Percentiles rank a stretch among this genome's conserved stretches.
Conservation (phyloP, 1,140 invertebrate genomes). For the Bombus difficillimus region DNA sequence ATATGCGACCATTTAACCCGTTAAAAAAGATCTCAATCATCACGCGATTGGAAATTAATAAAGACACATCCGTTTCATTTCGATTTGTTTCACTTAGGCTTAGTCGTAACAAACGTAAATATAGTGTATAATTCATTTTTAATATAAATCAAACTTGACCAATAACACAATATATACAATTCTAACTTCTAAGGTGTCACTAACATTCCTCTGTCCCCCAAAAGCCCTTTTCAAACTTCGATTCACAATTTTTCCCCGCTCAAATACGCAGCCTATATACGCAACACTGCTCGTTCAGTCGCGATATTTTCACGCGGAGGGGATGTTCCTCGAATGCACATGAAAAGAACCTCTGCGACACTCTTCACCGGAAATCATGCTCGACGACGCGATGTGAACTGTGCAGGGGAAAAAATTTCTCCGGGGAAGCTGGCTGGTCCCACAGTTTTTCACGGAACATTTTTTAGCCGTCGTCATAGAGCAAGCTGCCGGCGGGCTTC, state of each 20-base stretch:
- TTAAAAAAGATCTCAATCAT: too few relatives aligned
- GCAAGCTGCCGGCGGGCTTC: slow-evolving; percentile 36
- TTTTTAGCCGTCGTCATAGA: slow-evolving; percentile 56
- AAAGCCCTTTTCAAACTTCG: neutral
- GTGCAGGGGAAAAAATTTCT: slow-evolving; percentile 32
- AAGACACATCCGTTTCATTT: too few relatives aligned
- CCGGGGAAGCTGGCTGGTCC: slow-evolving; percentile 9
- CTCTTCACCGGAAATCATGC: neutral
- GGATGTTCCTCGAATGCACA: neutral
- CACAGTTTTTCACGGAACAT: slow-evolving; percentile 27
- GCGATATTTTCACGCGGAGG: neutral
- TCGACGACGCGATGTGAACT: neutral
- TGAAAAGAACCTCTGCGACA: neutral
- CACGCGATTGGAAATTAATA: too few relatives aligned
- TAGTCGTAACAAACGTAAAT: too few relatives aligned
- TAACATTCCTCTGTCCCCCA: too few relatives aligned
- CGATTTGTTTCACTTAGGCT: too few relatives aligned
- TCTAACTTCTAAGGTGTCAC: too few relatives aligned
- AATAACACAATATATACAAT: too few relatives aligned
- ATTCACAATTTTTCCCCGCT: neutral
- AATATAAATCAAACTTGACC: too few relatives aligned
- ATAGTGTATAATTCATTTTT: too few relatives aligned
- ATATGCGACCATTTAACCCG: too few relatives aligned
- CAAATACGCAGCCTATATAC: neutral
- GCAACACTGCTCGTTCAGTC: neutral